These are phyloP conservation scores for Chrysodeixis includens DNA, from an alignment of 2,888 invertebrate genomes.

Conservation along the genomic window DNA sequence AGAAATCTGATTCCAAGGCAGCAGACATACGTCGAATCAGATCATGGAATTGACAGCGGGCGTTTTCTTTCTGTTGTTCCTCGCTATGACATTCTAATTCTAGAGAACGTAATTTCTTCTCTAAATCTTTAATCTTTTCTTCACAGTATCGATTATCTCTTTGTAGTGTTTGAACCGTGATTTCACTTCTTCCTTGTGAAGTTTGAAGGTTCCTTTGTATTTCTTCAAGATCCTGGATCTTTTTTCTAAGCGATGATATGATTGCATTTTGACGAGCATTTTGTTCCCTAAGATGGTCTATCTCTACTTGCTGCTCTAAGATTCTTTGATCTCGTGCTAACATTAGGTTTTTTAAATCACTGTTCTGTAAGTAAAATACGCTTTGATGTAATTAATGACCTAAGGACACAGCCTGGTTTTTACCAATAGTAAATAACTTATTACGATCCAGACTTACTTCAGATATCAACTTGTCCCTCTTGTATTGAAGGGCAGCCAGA, in stretches of 20 bases:
- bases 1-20: slow-evolving; percentile 92
- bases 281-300: slow-evolving; percentile 94
- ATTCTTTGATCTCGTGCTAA: slow-evolving; percentile 92
- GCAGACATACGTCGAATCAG: slow-evolving; percentile 92
- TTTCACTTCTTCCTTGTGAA: slow-evolving; percentile 91
- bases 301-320: slow-evolving; percentile 94
- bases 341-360: slow-evolving; percentile 92
- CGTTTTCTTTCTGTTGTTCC: slow-evolving; percentile 93
- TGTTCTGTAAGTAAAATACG: slow-evolving; percentile 84
- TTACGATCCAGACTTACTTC: slow-evolving; percentile 89
- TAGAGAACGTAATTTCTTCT: slow-evolving; percentile 92
- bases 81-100: slow-evolving; percentile 93
- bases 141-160: slow-evolving; percentile 92
- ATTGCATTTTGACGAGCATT: slow-evolving; percentile 95
- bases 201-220: slow-evolving; percentile 92
- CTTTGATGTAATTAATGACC: neutral
- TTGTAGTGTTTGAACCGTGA: slow-evolving; percentile 92
- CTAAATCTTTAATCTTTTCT: slow-evolving; percentile 93
- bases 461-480: slow-evolving; percentile 93
- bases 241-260: slow-evolving; percentile 93
- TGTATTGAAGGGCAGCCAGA: slow-evolving; percentile 95
- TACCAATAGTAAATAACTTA: neutral
- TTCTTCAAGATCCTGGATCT: slow-evolving; percentile 94
- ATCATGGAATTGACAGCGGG: slow-evolving; percentile 91
- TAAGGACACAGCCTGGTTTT: neutral